Evolutionary conservation across 2,888 invertebrate genomes (phyloP).

Genomic region (Lepetodrilus schrolli): DNA sequence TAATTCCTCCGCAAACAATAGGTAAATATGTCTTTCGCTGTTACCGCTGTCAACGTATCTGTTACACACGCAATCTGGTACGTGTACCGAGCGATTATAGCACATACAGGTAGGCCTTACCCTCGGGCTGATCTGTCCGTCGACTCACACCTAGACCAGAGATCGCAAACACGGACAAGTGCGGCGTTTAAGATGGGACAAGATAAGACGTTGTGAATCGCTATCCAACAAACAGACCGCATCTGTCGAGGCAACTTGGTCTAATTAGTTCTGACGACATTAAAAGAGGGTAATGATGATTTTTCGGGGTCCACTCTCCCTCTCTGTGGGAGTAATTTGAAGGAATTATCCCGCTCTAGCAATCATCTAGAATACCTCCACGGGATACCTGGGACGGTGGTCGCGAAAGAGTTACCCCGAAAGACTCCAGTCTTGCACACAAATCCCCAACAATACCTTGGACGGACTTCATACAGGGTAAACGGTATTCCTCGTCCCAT

Average conservation of each 20-base stretch:
- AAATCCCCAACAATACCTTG: background rate
- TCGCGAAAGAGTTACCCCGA: background rate
- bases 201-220: background rate
- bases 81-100: conserved; percentile 1
- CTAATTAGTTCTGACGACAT: conserved; percentile 14
- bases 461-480: conserved; percentile 2
- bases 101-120: background rate
- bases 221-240: conserved; percentile 4
- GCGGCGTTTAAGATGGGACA: conserved; percentile 3
- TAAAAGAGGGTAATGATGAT: conserved; percentile 21
- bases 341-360: conserved; percentile 9
- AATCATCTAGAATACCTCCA: background rate
- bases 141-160: background rate
- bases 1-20: too few species aligned
- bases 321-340: conserved; percentile 14
- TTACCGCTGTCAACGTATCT: too few species aligned
- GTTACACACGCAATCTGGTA: conserved; percentile 18
- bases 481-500: background rate
- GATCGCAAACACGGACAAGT: conserved; percentile 16
- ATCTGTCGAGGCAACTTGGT: background rate
- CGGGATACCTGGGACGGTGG: background rate
- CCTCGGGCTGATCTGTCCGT: background rate
- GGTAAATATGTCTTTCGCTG: too few species aligned
- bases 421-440: background rate
- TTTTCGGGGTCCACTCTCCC: background rate